These are phyloP conservation scores for Varanus salvator DNA, from an alignment of 2,113 vertebrate species.

Conservation along the genomic window DNA sequence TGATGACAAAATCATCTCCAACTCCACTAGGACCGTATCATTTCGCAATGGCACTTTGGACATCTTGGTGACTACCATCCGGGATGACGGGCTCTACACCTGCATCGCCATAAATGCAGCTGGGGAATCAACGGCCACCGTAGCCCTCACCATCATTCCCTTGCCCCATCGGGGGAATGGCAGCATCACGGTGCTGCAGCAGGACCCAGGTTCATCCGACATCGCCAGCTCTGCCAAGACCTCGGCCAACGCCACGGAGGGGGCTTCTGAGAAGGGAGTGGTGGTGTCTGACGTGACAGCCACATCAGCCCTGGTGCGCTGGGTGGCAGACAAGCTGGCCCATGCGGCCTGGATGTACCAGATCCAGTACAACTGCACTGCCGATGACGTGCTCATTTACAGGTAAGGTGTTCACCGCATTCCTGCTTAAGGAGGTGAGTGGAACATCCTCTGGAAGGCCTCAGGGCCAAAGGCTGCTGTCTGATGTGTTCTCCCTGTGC, in stretches of 20 bases:
- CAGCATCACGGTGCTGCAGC: constrained; percentile 60
- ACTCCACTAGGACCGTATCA: constrained; percentile 85
- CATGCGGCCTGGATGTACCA: constrained; percentile 78
- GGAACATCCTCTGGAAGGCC: background rate
- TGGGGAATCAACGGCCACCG: constrained; percentile 86
- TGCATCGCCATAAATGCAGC: constrained; percentile 93
- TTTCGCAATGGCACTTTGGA: constrained; percentile 91
- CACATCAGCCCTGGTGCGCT: constrained; percentile 87
- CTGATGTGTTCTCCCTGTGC: background rate
- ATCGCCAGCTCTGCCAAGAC: constrained; percentile 78
- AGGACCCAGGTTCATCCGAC: constrained; percentile 79
- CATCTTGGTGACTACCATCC: constrained; percentile 84
- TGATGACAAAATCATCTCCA: constrained; percentile 88
- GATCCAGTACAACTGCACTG: constrained; percentile 80
- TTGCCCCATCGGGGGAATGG: constrained; percentile 86
- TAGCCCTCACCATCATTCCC: constrained; percentile 90
- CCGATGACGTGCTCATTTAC: constrained; percentile 76
- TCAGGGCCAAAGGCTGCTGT: background rate
- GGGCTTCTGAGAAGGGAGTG: constrained; percentile 67
- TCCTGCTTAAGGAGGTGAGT: background rate
- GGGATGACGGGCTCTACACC: constrained; percentile 88
- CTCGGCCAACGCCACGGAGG: constrained; percentile 65
- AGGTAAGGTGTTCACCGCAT: constrained; percentile 60
- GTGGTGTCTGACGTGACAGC: constrained; percentile 86
- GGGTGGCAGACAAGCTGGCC: constrained; percentile 81